Base-by-base conservation (phyloP, 1,140 invertebrate genomes). In the Prorops nasuta region DNA sequence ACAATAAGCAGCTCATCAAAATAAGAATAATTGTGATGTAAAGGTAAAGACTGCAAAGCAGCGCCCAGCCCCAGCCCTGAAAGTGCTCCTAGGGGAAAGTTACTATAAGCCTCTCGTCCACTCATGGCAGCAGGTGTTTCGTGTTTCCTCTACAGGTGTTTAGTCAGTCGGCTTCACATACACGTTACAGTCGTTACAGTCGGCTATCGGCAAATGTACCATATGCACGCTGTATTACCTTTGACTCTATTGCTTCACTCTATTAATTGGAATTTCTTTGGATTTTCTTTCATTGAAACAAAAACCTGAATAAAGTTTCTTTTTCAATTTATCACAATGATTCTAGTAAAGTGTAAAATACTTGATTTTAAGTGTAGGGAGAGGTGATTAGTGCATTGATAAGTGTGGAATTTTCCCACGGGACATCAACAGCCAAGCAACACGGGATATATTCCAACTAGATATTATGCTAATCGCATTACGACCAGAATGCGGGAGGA, bases 401-500 rank as follows among this genome's bases (percentile, higher is more conserved):
- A 28, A 28, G 4, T 28, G 20, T 19, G 20, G 31, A 53, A 54
- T 60, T 58, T 60, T 58, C 51, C 22, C 54, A 53, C 42, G 43
- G 31, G 24, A 31, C 37, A 59, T 47, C 43, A 16, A 37, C 45
- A 42, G 50, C 41, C 42, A 51, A 10, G 28, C 39, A 49, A 49
- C 51, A 45, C 46, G 36, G 41, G 41, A 49, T 31, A 16, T 48
- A 48, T 39, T 36, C 43, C 38, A 49, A 44, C 28, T 45, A 43
- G 47, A 60, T 67, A 69, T 66, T 71, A 71, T 71, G 70, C 67
- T 60, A 72, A 72, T 66, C 62, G 52, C 38, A 58, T 61, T 63
- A 66, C 66, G 56, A 59, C 64, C 70, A 80, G 65, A 66, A 93
- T 92, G 90, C 85, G 90, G 74, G 91, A 93, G 82, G 91, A 94